These are phyloP conservation scores for Pangasius larnaudii DNA, from an alignment of 2,797 vertebrate genomes.

Conservation along the genomic window DNA sequence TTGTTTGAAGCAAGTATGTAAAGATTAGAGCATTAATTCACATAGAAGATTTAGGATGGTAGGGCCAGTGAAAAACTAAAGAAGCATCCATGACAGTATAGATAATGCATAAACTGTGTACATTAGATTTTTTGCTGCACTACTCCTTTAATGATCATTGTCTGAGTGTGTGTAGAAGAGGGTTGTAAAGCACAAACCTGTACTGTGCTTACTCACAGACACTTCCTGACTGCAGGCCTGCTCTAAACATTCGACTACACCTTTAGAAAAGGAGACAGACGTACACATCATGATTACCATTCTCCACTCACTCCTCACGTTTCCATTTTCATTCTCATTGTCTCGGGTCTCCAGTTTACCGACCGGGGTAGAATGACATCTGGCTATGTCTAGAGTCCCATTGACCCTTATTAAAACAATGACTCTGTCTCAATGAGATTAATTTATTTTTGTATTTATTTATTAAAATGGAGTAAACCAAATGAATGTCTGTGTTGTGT, in stretches of 20 bases:
- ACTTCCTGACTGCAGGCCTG: slow-evolving; percentile 20
- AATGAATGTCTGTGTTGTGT: slow-evolving; percentile 36
- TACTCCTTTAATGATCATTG: not conserved
- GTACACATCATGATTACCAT: slow-evolving; percentile 34
- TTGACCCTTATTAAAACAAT: slow-evolving; percentile 70
- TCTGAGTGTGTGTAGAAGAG: not conserved
- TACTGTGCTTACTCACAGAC: slow-evolving; percentile 11
- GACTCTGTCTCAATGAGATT: slow-evolving; percentile 68
- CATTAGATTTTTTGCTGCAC: not conserved
- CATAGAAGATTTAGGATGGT: not conserved
- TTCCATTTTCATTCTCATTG: slow-evolving; percentile 32
- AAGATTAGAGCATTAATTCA: not conserved
- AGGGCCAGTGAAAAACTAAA: not conserved
- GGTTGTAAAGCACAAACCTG: slow-evolving; percentile 21
- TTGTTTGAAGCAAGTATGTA: not conserved
- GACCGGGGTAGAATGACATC: slow-evolving; percentile 56
- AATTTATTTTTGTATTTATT: slow-evolving; percentile 84
- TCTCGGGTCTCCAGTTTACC: slow-evolving; percentile 46
- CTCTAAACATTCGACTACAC: slow-evolving; percentile 10
- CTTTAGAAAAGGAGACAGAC: slow-evolving; percentile 5
- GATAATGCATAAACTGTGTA: not conserved
- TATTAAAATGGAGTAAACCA: slow-evolving; percentile 78
- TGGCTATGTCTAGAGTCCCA: slow-evolving; percentile 62
- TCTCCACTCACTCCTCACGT: not conserved
- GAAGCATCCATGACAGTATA: not conserved